phyloP scores from a whole-genome alignment of 2,888 invertebrate genomes.

The Troglohyphantes excavatus region DNA sequence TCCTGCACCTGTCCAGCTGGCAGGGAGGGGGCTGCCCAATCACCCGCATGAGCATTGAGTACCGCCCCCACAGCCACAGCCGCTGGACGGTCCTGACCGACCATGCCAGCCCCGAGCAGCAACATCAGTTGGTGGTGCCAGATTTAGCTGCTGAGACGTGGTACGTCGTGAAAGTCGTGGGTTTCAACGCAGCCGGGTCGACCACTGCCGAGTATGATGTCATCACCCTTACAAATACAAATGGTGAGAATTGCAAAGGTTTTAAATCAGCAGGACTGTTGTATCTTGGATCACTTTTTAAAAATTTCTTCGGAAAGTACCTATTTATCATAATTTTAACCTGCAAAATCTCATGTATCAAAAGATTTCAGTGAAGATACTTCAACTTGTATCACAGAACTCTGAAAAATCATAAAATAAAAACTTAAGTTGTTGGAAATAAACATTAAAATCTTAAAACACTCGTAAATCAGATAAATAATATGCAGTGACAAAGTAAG shows the following conservation, averaged over 20 bases:
- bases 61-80: constrained; percentile 80
- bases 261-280: too few species aligned
- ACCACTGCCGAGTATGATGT: constrained; percentile 81
- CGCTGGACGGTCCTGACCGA: constrained; percentile 80
- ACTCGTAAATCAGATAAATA: too few species aligned
- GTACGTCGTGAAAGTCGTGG: constrained; percentile 81
- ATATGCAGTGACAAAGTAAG: too few species aligned
- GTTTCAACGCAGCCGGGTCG: constrained; percentile 81
- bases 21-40: constrained; percentile 83
- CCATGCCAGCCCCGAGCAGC: constrained; percentile 80
- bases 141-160: constrained; percentile 81
- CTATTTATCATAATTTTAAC: too few species aligned
- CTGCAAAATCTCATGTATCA: too few species aligned
- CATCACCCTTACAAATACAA: constrained; percentile 81
- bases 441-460: too few species aligned
- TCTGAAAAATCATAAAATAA: too few species aligned
- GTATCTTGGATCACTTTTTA: too few species aligned
- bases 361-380: too few species aligned
- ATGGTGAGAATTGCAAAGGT: constrained; percentile 81
- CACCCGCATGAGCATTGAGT: constrained; percentile 83
- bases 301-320: too few species aligned
- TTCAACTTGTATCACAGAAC: too few species aligned
- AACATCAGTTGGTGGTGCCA: constrained; percentile 80
- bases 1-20: constrained; percentile 83
- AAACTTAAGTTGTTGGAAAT: too few species aligned